Percentiles rank a stretch among this genome's conserved stretches.
Evolutionary conservation across 2,113 vertebrate species (phyloP).

Genomic region (Egretta garzetta): DNA sequence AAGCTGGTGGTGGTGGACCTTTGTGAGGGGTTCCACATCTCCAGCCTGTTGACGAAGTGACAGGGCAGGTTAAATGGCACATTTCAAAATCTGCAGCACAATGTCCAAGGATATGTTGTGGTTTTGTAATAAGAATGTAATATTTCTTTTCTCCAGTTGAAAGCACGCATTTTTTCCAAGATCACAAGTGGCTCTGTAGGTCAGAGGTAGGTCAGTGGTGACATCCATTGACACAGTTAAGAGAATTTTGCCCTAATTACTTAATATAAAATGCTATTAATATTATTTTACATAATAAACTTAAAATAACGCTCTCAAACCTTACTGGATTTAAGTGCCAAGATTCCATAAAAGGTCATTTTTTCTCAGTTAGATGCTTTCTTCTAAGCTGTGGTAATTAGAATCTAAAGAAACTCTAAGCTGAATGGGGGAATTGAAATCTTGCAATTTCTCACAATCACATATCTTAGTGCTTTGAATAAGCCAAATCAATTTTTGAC

Average conservation of each 20-base stretch:
- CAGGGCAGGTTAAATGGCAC: background rate
- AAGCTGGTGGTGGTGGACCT: background rate
- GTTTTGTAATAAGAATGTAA: background rate
- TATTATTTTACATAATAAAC: background rate
- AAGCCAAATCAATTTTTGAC: slow-evolving; percentile 56
- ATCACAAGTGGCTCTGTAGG: background rate
- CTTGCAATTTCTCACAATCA: slow-evolving; percentile 31
- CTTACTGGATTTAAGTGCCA: slow-evolving; percentile 33
- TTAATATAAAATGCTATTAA: background rate
- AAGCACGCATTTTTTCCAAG: background rate
- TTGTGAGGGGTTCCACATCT: background rate
- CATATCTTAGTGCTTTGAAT: slow-evolving; percentile 42
- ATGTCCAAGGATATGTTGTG: background rate
- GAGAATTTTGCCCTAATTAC: background rate
- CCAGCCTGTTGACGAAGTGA: background rate
- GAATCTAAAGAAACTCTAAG: slow-evolving; percentile 35
- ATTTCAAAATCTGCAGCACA: background rate
- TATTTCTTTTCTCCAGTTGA: background rate
- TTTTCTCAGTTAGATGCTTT: slow-evolving; percentile 8
- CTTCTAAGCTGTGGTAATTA: slow-evolving; percentile 14
- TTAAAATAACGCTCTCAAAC: background rate
- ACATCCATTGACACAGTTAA: background rate
- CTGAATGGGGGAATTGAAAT: slow-evolving; percentile 54
- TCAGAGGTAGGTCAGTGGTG: background rate
- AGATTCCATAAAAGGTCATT: slow-evolving; percentile 41